Percentiles rank a stretch among this genome's conserved stretches.
Conservation (phyloP, 2,888 invertebrate genomes). For the Brachycybe producta region DNA sequence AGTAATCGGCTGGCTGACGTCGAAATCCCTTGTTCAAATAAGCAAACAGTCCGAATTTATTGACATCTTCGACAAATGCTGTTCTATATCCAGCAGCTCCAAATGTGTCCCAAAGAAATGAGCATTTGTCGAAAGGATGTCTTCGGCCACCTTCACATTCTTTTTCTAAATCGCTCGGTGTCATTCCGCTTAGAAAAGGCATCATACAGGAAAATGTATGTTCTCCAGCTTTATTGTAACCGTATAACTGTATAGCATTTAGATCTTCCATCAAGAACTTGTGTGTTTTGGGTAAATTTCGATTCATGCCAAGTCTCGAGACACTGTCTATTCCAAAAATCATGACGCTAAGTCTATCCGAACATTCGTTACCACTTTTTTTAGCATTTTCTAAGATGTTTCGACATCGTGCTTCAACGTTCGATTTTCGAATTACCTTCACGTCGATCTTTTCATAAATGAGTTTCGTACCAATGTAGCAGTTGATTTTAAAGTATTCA, state of each 20-base stretch:
- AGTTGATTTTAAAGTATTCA: slow-evolving; percentile 7
- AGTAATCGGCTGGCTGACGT: slow-evolving; percentile 65
- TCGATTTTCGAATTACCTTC: background rate
- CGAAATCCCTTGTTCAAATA: slow-evolving; percentile 58
- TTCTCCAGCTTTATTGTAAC: slow-evolving; percentile 42
- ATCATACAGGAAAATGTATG: slow-evolving; percentile 8
- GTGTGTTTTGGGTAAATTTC: slow-evolving; percentile 60
- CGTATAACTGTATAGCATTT: slow-evolving; percentile 57
- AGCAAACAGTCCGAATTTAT: slow-evolving; percentile 58
- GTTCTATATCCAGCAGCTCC: slow-evolving; percentile 37
- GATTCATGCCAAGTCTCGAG: slow-evolving; percentile 59
- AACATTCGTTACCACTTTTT: background rate
- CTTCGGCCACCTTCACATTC: background rate
- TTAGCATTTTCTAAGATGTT: background rate
- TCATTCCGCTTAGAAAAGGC: slow-evolving; percentile 14
- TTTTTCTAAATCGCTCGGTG: slow-evolving; percentile 13
- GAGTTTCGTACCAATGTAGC: background rate
- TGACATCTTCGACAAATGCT: slow-evolving; percentile 65
- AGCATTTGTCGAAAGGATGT: slow-evolving; percentile 23
- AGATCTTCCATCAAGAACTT: slow-evolving; percentile 48
- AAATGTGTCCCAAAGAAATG: slow-evolving; percentile 23
- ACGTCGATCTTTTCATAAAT: slow-evolving; percentile 7
- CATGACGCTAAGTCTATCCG: slow-evolving; percentile 47
- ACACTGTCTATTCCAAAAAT: slow-evolving; percentile 75
- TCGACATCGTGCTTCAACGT: slow-evolving; percentile 3